These are phyloP conservation scores for Aspidapion aeneum DNA, from an alignment of 2,888 invertebrate species.

Conservation along the genomic window DNA sequence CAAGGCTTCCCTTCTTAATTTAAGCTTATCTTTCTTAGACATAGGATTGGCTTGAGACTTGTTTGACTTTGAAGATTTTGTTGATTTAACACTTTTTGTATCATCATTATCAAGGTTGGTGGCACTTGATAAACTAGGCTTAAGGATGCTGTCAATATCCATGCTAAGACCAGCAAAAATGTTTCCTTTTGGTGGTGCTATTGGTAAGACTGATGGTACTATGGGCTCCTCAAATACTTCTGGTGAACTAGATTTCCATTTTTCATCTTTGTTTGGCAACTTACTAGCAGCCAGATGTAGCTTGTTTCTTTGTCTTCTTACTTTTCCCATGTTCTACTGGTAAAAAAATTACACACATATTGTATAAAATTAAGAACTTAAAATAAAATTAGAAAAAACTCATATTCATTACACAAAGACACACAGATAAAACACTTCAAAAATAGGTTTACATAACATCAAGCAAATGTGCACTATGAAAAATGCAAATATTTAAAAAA, in stretches of 20 bases:
- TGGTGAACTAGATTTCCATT: neutral
- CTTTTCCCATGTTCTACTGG: constrained; percentile 26
- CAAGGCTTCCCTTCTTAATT: constrained; percentile 36
- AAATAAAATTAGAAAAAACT: too few relatives aligned
- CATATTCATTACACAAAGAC: too few relatives aligned
- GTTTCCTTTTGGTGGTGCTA: constrained; percentile 26
- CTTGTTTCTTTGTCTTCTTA: constrained; percentile 29
- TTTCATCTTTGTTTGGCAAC: neutral
- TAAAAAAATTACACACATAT: neutral
- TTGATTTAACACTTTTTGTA: constrained; percentile 36
- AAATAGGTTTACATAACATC: too few relatives aligned
- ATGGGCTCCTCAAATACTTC: neutral
- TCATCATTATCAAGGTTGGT: constrained; percentile 34
- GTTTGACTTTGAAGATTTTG: constrained; percentile 38
- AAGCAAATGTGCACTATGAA: too few relatives aligned
- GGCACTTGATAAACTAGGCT: neutral
- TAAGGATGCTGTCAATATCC: constrained; percentile 14
- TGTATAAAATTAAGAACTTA: too few relatives aligned
- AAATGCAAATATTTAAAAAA: too few relatives aligned
- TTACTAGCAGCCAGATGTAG: constrained; percentile 26
- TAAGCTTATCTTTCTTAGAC: constrained; percentile 41
- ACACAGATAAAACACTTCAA: too few relatives aligned
- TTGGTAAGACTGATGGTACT: constrained; percentile 8
- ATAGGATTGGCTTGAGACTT: constrained; percentile 27
- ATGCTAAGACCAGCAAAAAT: constrained; percentile 34